Evolutionary conservation across 2,113 vertebrate species (phyloP).

Genomic region (Orycteropus afer): DNA sequence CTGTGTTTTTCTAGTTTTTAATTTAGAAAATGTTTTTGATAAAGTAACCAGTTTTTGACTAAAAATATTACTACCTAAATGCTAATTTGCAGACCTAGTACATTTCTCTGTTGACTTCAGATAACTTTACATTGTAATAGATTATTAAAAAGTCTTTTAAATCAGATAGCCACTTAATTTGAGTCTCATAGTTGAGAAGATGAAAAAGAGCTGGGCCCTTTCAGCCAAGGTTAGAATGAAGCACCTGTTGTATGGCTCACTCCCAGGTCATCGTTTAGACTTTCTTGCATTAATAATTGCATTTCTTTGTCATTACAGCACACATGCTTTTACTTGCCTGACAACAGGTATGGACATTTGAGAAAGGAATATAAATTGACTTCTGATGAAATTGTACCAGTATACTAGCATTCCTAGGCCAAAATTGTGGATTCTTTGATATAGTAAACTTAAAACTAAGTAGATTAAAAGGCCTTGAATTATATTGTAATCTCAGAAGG

Average conservation of each 20-base stretch:
- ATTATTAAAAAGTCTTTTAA: conserved; percentile 36
- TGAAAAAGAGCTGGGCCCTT: conserved; percentile 26
- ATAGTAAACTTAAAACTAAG: conserved; percentile 46
- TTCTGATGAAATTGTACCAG: conserved; percentile 26
- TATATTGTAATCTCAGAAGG: conserved; percentile 41
- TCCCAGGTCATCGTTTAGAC: background rate
- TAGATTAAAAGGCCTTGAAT: background rate
- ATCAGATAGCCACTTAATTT: conserved; percentile 7
- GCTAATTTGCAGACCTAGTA: background rate
- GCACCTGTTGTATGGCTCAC: background rate
- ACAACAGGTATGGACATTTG: background rate
- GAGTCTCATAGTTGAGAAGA: background rate
- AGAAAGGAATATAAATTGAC: conserved; percentile 34
- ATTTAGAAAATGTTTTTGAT: conserved; percentile 39
- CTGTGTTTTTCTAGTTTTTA: conserved; percentile 29
- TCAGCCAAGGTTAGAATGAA: background rate
- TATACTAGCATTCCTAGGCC: background rate
- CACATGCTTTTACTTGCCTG: background rate
- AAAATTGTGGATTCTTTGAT: conserved; percentile 25
- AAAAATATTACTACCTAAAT: conserved; percentile 28
- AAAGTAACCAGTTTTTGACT: conserved; percentile 16
- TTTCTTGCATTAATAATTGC: conserved; percentile 13
- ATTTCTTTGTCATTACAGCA: conserved; percentile 27
- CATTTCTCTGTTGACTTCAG: conserved; percentile 40
- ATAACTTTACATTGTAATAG: background rate